These are phyloP conservation scores for Reticulitermes speratus DNA, from an alignment of 1,140 invertebrate genomes.

Conservation along the genomic window DNA sequence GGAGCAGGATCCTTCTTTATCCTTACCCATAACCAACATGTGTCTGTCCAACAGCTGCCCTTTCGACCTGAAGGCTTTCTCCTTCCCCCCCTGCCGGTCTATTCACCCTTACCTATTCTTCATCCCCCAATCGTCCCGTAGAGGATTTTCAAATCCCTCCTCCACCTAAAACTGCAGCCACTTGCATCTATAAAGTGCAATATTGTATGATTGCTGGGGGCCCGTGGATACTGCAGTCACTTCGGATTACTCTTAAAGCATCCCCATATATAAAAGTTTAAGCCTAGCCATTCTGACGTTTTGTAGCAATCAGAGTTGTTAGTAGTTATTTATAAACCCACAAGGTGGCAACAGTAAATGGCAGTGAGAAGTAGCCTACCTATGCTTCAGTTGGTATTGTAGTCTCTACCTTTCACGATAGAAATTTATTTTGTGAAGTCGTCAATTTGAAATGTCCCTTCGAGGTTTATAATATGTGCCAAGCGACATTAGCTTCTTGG, in stretches of 20 bases:
- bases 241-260: not conserved
- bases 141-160: constrained; percentile 9
- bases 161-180: not conserved
- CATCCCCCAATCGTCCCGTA: not conserved
- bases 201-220: constrained; percentile 8
- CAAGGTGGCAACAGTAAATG: too few relatives aligned
- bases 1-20: not conserved
- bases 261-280: too few relatives aligned
- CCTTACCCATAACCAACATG: not conserved
- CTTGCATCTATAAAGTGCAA: constrained; percentile 1
- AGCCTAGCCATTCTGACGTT: too few relatives aligned
- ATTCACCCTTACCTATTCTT: not conserved
- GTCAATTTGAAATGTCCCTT: too few relatives aligned
- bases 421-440: too few relatives aligned
- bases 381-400: too few relatives aligned
- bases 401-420: too few relatives aligned
- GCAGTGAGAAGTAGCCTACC: too few relatives aligned
- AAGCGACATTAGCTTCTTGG: too few relatives aligned
- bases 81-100: not conserved
- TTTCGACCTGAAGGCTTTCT: not conserved
- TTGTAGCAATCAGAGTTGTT: too few relatives aligned
- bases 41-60: constrained; percentile 7
- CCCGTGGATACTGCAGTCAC: not conserved
- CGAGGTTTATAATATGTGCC: too few relatives aligned
- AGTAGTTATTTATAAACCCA: too few relatives aligned